Evolutionary conservation across 2,113 vertebrate species (phyloP), one percentile per base, ranked within the genome.

Genomic region (Cochlearius cochlearius): DNA sequence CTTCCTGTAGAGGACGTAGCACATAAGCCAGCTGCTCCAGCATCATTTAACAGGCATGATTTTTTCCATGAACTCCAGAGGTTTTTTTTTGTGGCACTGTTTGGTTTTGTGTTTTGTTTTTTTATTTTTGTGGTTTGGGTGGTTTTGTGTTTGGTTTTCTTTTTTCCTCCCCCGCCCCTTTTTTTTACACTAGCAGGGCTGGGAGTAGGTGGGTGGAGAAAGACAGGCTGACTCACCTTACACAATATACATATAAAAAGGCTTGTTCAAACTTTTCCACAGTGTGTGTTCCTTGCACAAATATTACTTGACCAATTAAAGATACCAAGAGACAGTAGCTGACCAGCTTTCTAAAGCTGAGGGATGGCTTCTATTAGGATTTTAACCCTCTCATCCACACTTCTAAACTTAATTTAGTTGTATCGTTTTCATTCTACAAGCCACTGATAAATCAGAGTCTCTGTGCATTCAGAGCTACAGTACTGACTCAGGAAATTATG

Each of bases 131-230:
- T 21, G 5, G 9, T 25, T 50, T 38, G 26, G 7, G 15, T 41
- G 16, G 64, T 12, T 47, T 36, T 67, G 45, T 25, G 26, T 39
- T 77, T 29, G 15, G 10, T 21, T 29, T 43, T 16, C 22, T n/a
- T 45, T 49, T 12, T 9, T 4, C 21, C 15, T 25, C 7, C 4
- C 18, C 5, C 14, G 0, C 8, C 20, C 10, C 23, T 45, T 43
- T 36, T 58, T 81, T 82, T 39, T 1, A 41, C 36, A 29, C 4
- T 15, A 39, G 25, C 21, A 49, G 16, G 58, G 23, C 23, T 60
- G n/a, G 14, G 17, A 13, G 10, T 26, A 62, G 34, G 69, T 43
- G 21, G 41, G 45, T 45, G 14, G 26, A 77, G 64, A 63, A 91
- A 52, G 22, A 34, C 17, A 82, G 32, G 60, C 63, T 62, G 68